A percentile compares a stretch with the other conserved stretches of the same genome.
These are phyloP conservation scores for Orthosia gracilis DNA, from an alignment of 2,888 invertebrate species.

Conservation along the genomic window DNA sequence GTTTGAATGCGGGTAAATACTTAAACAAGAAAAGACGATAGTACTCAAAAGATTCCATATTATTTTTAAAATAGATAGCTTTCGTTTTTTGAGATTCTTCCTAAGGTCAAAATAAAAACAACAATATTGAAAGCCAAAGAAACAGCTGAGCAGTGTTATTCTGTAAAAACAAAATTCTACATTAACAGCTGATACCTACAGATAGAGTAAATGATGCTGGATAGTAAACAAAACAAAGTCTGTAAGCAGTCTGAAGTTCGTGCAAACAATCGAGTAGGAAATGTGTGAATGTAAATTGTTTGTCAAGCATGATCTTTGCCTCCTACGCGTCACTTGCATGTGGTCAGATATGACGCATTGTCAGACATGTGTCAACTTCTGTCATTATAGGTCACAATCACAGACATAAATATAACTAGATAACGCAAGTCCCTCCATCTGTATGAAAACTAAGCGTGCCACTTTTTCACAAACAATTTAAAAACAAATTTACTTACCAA, in stretches of 20 bases:
- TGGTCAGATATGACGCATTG: slow-evolving; percentile 12
- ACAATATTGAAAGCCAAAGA: not conserved
- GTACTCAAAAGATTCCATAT: not conserved
- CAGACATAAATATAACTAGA: too few species aligned
- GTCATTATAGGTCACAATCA: slow-evolving; percentile 3
- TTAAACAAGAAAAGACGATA: not conserved
- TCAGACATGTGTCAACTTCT: slow-evolving; percentile 21
- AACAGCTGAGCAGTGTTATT: not conserved
- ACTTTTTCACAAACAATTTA: too few species aligned
- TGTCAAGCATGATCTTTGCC: slow-evolving; percentile 7
- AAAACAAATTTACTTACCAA: too few species aligned
- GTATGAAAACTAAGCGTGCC: too few species aligned
- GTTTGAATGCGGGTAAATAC: not conserved
- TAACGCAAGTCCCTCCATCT: too few species aligned
- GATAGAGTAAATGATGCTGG: not conserved
- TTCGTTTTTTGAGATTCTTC: not conserved
- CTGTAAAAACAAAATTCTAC: not conserved
- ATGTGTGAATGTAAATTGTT: slow-evolving; percentile 15
- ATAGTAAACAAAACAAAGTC: not conserved
- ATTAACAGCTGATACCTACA: not conserved
- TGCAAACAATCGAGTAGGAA: slow-evolving; percentile 19
- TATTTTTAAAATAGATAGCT: not conserved
- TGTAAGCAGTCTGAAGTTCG: slow-evolving; percentile 2
- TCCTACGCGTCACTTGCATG: slow-evolving; percentile 19
- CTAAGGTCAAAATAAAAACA: not conserved